Evolutionary conservation across 2,888 invertebrate species (phyloP), one percentile per base, ranked within the genome.

Genomic region (Caenorhabditis afra): DNA sequence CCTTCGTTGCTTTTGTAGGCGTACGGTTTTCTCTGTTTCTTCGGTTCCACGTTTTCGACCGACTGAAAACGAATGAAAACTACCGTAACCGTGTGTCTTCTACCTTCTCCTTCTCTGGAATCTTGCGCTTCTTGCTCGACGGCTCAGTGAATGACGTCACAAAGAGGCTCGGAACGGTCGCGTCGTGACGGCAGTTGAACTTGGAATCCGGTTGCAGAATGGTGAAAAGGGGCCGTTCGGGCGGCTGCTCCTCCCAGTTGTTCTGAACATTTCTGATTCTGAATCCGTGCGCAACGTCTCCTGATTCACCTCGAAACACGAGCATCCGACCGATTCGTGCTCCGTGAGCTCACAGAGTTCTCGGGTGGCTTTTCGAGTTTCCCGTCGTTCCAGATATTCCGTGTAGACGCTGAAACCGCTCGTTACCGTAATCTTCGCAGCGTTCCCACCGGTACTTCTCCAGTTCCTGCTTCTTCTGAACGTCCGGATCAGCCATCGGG

Each of bases 281-380:
- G 44, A 58, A 58, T 41, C 10, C 41, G 44, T n/a, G n/a, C 29
- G 23, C 16, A 59, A n/a, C 23, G 8, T 1, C 12, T 1, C 7
- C 14, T 11, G 14, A 55, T 8, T 3, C 22, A 58, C 61, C 39
- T 65, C 41, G 50, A 78, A 78, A 66, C 78, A 78, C 14, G 20
- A 12, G 57, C 78, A 78, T 57, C 49, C 61, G 7, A 55, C 22
- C 14, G 62, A 52, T 1, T 78, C 78, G 41, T 78, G 78, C 0
- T 52, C 37, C 62, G 73, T 67, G 16, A 53, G 12, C 11, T 49
- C 62, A 23, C 78, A 78, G 5, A 78, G 35, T 11, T 37, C 10
- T 18, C 62, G 20, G 2, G 62, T 45, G 4, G 71, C 41, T 45
- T 39, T 59, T 10, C 20, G 50, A 3, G 71, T 73, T 49, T 78